A percentile compares a stretch with the other conserved stretches of the same genome.
phyloP scores from a whole-genome alignment of 2,888 invertebrate species.

The Lamellibrachia satsuma region DNA sequence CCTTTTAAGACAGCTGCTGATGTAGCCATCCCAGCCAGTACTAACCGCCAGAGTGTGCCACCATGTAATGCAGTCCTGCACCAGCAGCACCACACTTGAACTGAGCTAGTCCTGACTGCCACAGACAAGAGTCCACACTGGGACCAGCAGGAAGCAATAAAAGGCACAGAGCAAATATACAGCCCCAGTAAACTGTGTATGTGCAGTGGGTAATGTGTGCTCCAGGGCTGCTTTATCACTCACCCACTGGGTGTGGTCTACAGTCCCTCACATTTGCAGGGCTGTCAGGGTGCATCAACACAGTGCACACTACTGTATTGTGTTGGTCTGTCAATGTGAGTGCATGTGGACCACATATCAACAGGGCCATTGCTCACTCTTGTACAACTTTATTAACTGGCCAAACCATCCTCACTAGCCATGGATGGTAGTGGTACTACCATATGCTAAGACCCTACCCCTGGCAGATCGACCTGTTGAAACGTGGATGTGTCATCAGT shows the following conservation, averaged over 20 bases:
- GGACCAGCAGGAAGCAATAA: neutral
- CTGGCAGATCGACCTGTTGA: too few relatives aligned
- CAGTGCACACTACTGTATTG: neutral
- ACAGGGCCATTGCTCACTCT: neutral
- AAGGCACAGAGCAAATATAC: neutral
- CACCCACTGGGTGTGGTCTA: neutral
- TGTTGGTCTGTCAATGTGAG: neutral
- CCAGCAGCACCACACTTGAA: neutral
- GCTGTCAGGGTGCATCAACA: neutral
- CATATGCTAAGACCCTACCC: too few relatives aligned
- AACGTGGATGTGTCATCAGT: too few relatives aligned
- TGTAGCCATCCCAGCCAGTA: neutral
- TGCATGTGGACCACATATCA: neutral
- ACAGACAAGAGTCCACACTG: neutral
- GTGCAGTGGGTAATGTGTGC: neutral
- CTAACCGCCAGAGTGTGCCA: neutral
- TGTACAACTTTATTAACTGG: neutral
- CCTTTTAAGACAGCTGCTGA: neutral
- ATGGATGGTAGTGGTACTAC: too few relatives aligned
- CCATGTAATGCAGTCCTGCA: neutral
- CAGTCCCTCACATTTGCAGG: too few relatives aligned
- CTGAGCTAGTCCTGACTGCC: neutral
- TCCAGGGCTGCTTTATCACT: neutral
- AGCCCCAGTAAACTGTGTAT: conserved; percentile 3
- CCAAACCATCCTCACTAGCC: too few relatives aligned